Base-by-base conservation (phyloP, 2,888 invertebrate species). In the Drosophila sordidapex region DNA sequence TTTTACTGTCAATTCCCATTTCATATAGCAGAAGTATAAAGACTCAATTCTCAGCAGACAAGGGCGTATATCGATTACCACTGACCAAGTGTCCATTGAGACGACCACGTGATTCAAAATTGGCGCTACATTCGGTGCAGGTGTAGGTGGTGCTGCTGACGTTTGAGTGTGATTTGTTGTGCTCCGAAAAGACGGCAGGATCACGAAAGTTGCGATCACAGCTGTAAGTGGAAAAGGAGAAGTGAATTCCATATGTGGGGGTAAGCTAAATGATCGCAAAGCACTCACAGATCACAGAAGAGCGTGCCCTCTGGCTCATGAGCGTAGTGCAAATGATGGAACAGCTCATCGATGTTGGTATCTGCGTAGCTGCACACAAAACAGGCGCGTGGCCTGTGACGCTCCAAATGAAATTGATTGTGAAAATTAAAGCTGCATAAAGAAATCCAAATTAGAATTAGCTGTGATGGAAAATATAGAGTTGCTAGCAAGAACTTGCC, bases 331-430 rank as follows among this genome's bases (percentile, higher is more conserved):
- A 93, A 80, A 71, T 93, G 93, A 62, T 92, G 91, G 56, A 91
- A 93, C 13, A 92, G 90, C 13, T 91, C 88, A 67, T 91, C 90
- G 3, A 91, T 90, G 61, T 92, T 88, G 4, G 60, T 78, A 65
- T 91, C 90, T 13, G 84, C 66, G 54, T 72, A 83, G 53, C 90
- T 85, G 65, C 93, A 93, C 25, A 93, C 85, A 18, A 93, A 82
- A 49, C 93, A 93, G 0, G 83, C 84, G 51, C 90, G 91, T 4
- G 93, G 91, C 10, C 93, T 75, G 21, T 88, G 91, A 18, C 87
- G 88, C 33, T 90, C 89, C 65, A 92, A 71, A 79, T 93, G 93
- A 53, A 92, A 93, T 79, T 93, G 93, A 70, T 91, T 88, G 53
- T 93, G 93, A 65, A 93, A 93, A 10, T 91, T 87, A 36, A 90